Conservation (phyloP, 1,140 invertebrate genomes). For the Bombus pyrosoma region DNA sequence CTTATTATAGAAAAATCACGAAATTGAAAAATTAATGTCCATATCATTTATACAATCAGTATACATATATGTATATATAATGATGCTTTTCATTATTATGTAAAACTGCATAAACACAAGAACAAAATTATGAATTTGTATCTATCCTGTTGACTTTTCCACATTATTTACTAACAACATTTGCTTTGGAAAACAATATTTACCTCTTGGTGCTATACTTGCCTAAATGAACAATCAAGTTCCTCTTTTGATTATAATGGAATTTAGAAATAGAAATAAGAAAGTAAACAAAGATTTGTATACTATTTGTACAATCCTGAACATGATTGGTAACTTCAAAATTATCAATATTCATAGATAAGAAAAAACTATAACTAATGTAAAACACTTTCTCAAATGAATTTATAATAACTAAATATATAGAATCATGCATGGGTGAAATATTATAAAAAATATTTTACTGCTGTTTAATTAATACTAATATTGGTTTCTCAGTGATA, state of each 20-base stretch:
- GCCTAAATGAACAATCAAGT: slow-evolving; percentile 51
- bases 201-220: slow-evolving; percentile 54
- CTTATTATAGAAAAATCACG: not conserved
- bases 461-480: slow-evolving; percentile 23
- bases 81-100: not conserved
- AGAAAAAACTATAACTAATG: slow-evolving; percentile 13
- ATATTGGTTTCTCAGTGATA: slow-evolving; percentile 17
- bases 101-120: not conserved
- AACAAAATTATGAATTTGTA: not conserved
- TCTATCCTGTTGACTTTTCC: not conserved
- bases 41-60: not conserved
- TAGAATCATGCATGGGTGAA: slow-evolving; percentile 27
- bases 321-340: slow-evolving; percentile 43
- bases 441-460: slow-evolving; percentile 36
- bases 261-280: slow-evolving; percentile 34
- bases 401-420: slow-evolving; percentile 42
- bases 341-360: slow-evolving; percentile 23
- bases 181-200: slow-evolving; percentile 36
- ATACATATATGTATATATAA: not conserved
- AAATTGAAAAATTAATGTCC: not conserved
- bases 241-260: slow-evolving; percentile 43
- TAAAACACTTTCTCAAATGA: slow-evolving; percentile 18
- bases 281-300: slow-evolving; percentile 13
- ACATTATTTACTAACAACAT: slow-evolving; percentile 15
- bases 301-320: slow-evolving; percentile 33